Evolutionary conservation across 2,797 vertebrate genomes (phyloP), one percentile per base, ranked within the genome.

Genomic region (Pangasius djambal): DNA sequence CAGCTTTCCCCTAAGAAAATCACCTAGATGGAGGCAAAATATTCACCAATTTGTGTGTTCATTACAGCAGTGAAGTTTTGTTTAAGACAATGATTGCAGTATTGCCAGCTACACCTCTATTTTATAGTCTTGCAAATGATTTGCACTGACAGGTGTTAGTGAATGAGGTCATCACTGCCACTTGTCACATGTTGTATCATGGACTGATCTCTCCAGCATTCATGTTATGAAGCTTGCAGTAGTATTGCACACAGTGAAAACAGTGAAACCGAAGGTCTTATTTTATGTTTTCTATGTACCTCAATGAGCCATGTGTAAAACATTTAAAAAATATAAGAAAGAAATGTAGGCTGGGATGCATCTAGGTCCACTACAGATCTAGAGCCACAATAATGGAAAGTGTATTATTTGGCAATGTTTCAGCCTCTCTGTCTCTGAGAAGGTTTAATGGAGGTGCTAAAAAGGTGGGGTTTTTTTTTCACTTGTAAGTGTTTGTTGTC

Each of bases 41-140:
- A 94, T 92, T 94, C 94, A 94, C 93, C 93, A 95, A 94, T 95
- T 95, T 95, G 93, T 95, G 94, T 94, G 93, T 93, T 94, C 94
- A 95, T 96, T 96, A 95, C 94, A 93, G 93, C 87, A 93, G 91
- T 93, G 92, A 94, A 94, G 90, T 92, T 94, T 94, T 91, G 92
- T 93, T 94, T 94, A 93, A 89, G 75, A 94, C 89, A 91, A 93
- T 94, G 93, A 96, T 96, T 96, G 95, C 93, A 92, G 92, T 92
- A 93, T 93, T 95, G 92, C 87, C 91, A 93, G 92, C 93, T 77
- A 69, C 89, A 93, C 93, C 94, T 93, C 83, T 83, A 87, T 91
- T 92, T 92, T 93, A 93, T 94, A 93, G 92, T 93, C 92, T 92
- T 93, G 77, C 69, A 92, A 95, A 94, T 94, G 40, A 83, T 65